A percentile compares a stretch with the other conserved stretches of the same genome.
Evolutionary conservation across 2,113 vertebrate species (phyloP).

Genomic region (Megaleporinus macrocephalus): DNA sequence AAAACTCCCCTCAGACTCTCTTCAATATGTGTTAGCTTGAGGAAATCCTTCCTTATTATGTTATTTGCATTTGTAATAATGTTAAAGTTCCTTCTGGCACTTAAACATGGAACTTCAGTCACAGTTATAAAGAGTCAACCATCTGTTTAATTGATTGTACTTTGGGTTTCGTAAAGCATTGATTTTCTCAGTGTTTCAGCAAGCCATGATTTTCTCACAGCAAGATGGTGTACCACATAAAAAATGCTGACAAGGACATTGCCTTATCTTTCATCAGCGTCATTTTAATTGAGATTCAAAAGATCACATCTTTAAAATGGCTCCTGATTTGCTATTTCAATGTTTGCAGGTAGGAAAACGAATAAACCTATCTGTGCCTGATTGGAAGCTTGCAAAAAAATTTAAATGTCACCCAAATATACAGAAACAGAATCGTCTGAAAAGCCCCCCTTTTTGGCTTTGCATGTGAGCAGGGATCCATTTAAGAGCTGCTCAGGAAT

Average conservation of each 20-base stretch:
- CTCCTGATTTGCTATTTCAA: background rate
- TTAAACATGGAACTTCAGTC: slow-evolving; percentile 6
- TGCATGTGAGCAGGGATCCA: background rate
- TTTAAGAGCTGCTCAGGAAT: background rate
- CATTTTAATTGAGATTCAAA: background rate
- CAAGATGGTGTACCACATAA: background rate
- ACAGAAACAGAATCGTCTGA: background rate
- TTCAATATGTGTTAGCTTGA: background rate
- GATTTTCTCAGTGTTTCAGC: background rate
- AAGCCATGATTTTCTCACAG: background rate
- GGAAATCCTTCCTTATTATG: slow-evolving; percentile 24
- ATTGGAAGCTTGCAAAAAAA: background rate
- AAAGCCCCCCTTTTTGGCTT: background rate
- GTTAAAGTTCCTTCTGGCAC: slow-evolving; percentile 15
- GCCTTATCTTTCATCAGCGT: background rate
- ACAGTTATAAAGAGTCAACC: background rate
- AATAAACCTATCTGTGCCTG: background rate
- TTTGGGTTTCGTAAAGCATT: slow-evolving; percentile 3
- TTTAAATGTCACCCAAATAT: background rate
- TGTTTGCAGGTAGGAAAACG: background rate
- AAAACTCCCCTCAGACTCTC: slow-evolving; percentile 8
- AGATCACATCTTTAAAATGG: background rate
- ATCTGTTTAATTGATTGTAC: background rate
- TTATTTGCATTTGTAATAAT: slow-evolving; percentile 26
- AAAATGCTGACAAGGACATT: slow-evolving; percentile 7